Base-by-base conservation (phyloP, 2,113 vertebrate genomes). In the Perccottus glenii region DNA sequence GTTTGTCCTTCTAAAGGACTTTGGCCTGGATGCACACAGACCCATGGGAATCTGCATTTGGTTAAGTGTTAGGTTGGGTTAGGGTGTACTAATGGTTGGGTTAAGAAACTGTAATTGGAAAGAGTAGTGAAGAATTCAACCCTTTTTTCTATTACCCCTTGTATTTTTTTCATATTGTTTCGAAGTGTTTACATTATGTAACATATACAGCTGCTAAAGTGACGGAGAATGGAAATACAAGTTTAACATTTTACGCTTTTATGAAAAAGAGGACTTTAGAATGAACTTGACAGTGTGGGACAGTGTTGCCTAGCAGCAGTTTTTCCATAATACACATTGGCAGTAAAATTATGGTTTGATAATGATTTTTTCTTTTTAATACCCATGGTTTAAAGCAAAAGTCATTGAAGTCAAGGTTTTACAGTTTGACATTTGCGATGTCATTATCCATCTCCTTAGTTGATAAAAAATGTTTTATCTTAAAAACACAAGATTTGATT, bases 281-380 rank as follows among this genome's bases (percentile, higher is more conserved):
- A 56, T 15, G 2, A 5, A 65, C 47, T 48, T 33, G n/a, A n/a
- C n/a, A n/a, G n/a, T n/a, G n/a, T 36, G 32, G 56, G 51, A 56
- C 52, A 27, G 35, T 16, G 64, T 73, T 73, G 64, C 75, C 51
- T 59, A 48, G 63, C 9, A 68, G 35, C 64, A 36, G 7, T 52
- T 78, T 63, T 59, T 8, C 19, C 19, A 49, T 9, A 62, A 10
- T 9, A 53, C 38, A 47, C 49, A 64, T 64, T 64, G 64, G 73
- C 75, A 43, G 40, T 63, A 42, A 63, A 72, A 62, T 15, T 64
- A 57, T 19, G 56, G 40, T 68, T 73, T 46, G 56, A 50, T 5
- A 73, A 58, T 60, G 55, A 67, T 38, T n/a, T 53, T 60, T 9
- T 55, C 32, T 15, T 32, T 80, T 80, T 67, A 47, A 11, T 67